Evolutionary conservation across 1,140 invertebrate genomes (phyloP), one percentile per base, ranked within the genome.

Genomic region (Drosophila sulfurigaster): DNA sequence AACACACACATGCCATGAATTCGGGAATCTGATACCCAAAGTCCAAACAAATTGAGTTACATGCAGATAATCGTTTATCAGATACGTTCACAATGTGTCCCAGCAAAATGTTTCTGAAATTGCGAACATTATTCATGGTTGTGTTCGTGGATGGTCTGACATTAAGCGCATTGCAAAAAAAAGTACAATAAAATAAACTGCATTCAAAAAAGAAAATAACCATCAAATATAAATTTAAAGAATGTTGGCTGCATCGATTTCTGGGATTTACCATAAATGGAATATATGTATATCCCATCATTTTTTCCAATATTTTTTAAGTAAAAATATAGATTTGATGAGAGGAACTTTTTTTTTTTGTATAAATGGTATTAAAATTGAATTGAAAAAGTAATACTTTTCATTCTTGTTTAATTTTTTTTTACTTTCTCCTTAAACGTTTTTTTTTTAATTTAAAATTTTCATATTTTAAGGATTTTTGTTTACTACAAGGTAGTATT

Each of bases 1-100:
- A 60, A 49, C 67, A 75, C 52, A 75, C 52, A 58, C 45, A 58
- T 49, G 72, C 25, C 51, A 46, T 28, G 68, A 48, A 77, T 82
- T 67, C 38, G 56, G 73, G 51, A 71, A 69, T 87, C 81, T 78
- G 64, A 80, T 79, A 85, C 60, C 48, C 81, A 11, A 48, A 73
- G 57, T 63, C 58, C 83, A 68, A 78, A 71, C 82, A 86, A 86
- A 86, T 86, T 86, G 82, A 87, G 83, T 88, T 79, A 86, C 82
- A 86, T 77, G 75, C 68, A 88, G 78, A 86, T 86, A 87, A 86
- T 82, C 83, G 82, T 86, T 79, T 87, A 85, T 87, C 68, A 75
- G 64, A 76, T 82, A 64, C 60, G 45, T 30, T 54, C 51, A 35
- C 63, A 72, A 67, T 60, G 72, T 67, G 69, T 75, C 64, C 48